Evolutionary conservation across 2,113 vertebrate genomes (phyloP).

Genomic region (Procavia capensis): DNA sequence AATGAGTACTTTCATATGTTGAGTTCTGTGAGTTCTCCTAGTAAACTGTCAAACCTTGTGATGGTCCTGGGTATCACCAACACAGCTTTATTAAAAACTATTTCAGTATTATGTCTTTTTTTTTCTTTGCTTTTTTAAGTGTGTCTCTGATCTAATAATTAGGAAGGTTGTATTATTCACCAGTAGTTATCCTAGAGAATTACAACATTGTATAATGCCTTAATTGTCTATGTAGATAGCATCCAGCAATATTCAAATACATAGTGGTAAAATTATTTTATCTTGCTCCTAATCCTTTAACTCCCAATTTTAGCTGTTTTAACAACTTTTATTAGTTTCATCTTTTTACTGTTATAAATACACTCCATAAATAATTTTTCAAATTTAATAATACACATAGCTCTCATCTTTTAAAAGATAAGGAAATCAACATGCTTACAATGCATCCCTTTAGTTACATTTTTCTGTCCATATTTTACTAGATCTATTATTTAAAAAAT

Average conservation of each 20-base stretch:
- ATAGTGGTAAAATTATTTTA: background rate
- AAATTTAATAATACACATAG: background rate
- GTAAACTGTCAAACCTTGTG: background rate
- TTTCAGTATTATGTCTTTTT: background rate
- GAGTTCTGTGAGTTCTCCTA: background rate
- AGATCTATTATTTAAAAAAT: background rate
- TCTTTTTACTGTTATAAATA: background rate
- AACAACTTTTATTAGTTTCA: conserved; percentile 27
- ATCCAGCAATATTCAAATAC: background rate
- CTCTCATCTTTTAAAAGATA: background rate
- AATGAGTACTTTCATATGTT: background rate
- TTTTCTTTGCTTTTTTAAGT: background rate
- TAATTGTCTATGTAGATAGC: background rate
- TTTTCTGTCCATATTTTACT: background rate
- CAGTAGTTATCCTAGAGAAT: background rate
- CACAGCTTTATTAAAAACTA: background rate
- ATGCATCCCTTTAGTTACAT: background rate
- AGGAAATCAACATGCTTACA: background rate
- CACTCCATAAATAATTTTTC: background rate
- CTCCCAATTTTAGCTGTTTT: background rate
- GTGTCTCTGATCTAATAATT: background rate
- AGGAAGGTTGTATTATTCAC: background rate
- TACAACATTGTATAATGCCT: background rate
- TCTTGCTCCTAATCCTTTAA: background rate
- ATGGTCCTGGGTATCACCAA: background rate